Percentiles rank a stretch among this genome's conserved stretches.
phyloP scores from a whole-genome alignment of 2,888 invertebrate species.

The Trypoxylon attenuatum region DNA sequence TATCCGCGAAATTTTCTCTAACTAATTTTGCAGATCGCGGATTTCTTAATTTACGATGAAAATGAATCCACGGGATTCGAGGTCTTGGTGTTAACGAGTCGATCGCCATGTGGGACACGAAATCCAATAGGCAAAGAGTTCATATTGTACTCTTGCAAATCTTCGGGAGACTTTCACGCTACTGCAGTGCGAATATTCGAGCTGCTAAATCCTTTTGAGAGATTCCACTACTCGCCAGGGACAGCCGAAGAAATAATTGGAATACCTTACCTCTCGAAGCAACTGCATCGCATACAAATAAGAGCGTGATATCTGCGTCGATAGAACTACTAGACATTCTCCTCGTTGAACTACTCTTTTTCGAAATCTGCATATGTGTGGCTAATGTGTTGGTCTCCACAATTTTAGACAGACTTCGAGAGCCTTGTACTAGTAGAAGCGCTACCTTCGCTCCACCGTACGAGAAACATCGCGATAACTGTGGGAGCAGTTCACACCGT shows the following conservation, averaged over 20 bases:
- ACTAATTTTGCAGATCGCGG: constrained; percentile 33
- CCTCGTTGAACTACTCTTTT: not conserved
- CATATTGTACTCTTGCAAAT: constrained; percentile 47
- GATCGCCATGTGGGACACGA: constrained; percentile 18
- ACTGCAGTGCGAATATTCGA: constrained; percentile 38
- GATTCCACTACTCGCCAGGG: constrained; percentile 42
- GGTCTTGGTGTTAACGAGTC: constrained; percentile 47
- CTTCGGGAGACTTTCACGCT: constrained; percentile 5
- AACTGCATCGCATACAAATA: constrained; percentile 59
- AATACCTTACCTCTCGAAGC: constrained; percentile 59
- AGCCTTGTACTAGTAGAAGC: constrained; percentile 39
- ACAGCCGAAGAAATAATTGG: constrained; percentile 45
- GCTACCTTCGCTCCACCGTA: constrained; percentile 69
- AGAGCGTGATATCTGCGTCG: constrained; percentile 8
- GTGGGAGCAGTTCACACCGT: constrained; percentile 49
- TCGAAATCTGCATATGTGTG: not conserved
- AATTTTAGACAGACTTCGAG: constrained; percentile 50
- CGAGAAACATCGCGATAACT: constrained; percentile 67
- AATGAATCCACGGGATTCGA: constrained; percentile 9
- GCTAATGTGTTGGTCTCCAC: not conserved
- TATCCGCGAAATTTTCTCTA: not conserved
- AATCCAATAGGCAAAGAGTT: constrained; percentile 35
- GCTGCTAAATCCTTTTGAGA: constrained; percentile 39
- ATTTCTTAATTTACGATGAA: constrained; percentile 59
- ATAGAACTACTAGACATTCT: not conserved